Base-by-base conservation (phyloP, 2,888 invertebrate species). In the Ametastegia equiseti region DNA sequence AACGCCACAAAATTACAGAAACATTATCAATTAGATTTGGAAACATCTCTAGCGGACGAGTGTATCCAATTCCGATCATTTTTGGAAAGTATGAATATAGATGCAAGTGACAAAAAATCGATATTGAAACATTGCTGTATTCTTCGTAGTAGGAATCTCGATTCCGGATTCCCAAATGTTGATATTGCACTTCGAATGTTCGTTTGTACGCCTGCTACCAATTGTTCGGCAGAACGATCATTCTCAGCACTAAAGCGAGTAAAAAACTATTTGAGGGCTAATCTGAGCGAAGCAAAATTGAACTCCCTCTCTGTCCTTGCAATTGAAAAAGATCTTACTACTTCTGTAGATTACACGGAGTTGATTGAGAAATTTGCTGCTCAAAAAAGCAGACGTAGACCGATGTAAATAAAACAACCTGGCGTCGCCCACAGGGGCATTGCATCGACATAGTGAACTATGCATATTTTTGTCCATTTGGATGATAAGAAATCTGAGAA, bases 181-280 rank as follows among this genome's bases (percentile, higher is more conserved):
- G 67, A 67, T 67, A 67, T 67, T 67, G 67, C 67, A 67, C 67
- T 67, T 67, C 67, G 67, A 67, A 67, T 67, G 67, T 67, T 67
- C 39, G 36, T 67, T 67, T 67, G 67, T 19, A 67, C 67, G 19
- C 67, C 67, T 67, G 67, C 67, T 67, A 67, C 67, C 36, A 67
- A 67, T 15, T 67, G 67, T 67, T 67, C n/a, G 36, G 67, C 67
- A 36, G 67, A 67, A 67, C 67, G 67, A 67, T 67, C 39, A 36
- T 67, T 67, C 67, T 67, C 67, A 67, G 39, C 67, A 67, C 19
- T 67, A n/a, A 67, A 67, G 39, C n/a, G 36, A 15, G 67, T 67
- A 15, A 67, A 67, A 67, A 67, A 67, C 67, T 67, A 67, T 67
- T 67, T 67, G 67, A n/a, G 67, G 19, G 67, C 67, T 19, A 67